phyloP scores from a whole-genome alignment of 1,140 invertebrate species.

The Lucilia cuprina region DNA sequence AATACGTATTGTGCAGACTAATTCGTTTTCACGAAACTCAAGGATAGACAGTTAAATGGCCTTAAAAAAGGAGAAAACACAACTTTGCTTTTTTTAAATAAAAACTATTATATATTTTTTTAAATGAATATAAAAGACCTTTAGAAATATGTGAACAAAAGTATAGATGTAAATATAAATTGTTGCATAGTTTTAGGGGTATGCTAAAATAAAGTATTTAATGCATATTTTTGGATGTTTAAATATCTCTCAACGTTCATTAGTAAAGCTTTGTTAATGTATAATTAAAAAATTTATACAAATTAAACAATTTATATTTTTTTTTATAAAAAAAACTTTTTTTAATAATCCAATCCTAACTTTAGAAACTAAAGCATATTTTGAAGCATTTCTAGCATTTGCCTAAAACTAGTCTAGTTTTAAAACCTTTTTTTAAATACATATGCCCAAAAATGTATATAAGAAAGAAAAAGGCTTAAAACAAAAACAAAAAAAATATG shows the following conservation, averaged over 20 bases:
- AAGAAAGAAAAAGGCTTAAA: background rate
- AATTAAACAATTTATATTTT: no score
- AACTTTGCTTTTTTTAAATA: background rate
- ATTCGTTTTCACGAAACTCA: background rate
- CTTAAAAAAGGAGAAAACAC: background rate
- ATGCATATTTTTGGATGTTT: background rate
- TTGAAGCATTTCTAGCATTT: no score
- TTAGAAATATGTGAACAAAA: background rate
- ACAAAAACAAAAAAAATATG: background rate
- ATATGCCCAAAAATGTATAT: no score
- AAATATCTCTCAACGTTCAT: no score
- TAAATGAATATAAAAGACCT: background rate
- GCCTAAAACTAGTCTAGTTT: no score
- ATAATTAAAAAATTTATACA: no score
- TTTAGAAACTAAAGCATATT: no score
- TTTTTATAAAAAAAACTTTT: no score
- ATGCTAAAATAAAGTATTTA: background rate
- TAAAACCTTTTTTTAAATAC: no score
- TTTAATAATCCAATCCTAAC: no score
- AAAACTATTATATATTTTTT: background rate
- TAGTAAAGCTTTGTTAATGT: no score
- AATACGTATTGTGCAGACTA: background rate
- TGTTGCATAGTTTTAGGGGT: background rate
- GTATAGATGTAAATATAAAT: background rate
- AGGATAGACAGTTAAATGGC: slow-evolving; percentile 7